phyloP scores from a whole-genome alignment of 64 coral and sea anemone species.

The Cladopsammia gracilis region DNA sequence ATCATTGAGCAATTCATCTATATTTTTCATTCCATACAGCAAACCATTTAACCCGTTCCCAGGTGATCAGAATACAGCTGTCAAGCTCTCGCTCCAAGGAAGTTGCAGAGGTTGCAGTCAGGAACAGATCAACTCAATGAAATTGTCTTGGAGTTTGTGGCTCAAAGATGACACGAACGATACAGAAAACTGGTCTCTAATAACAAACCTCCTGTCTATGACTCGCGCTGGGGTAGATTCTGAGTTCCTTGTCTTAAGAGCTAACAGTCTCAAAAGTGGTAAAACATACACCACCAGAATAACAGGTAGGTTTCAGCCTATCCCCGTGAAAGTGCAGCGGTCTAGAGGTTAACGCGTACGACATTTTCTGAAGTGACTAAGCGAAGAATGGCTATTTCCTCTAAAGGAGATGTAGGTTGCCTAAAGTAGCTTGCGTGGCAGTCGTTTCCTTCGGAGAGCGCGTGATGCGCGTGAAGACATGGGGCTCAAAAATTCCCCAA shows the following conservation, averaged over 20 bases:
- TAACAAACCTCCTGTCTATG: background rate
- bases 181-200: background rate
- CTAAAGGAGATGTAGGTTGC: no score
- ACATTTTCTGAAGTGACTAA: no score
- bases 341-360: no score
- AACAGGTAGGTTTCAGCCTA: background rate
- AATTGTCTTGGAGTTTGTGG: constrained; percentile 8
- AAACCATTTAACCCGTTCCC: background rate
- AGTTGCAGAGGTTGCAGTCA: background rate
- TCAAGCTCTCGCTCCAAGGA: background rate
- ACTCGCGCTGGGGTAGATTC: background rate
- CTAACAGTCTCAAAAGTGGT: constrained; percentile 37
- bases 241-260: constrained; percentile 56
- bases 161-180: background rate
- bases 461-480: no score
- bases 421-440: no score
- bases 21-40: background rate
- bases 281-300: constrained; percentile 22
- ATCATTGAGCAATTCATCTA: background rate
- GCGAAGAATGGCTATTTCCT: no score
- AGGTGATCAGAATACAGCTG: background rate
- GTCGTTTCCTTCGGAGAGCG: no score
- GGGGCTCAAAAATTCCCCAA: no score
- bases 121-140: background rate
- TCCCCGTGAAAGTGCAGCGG: no score